Conservation (phyloP, 2,888 invertebrate genomes). For the Hirudinaria manillensis region DNA sequence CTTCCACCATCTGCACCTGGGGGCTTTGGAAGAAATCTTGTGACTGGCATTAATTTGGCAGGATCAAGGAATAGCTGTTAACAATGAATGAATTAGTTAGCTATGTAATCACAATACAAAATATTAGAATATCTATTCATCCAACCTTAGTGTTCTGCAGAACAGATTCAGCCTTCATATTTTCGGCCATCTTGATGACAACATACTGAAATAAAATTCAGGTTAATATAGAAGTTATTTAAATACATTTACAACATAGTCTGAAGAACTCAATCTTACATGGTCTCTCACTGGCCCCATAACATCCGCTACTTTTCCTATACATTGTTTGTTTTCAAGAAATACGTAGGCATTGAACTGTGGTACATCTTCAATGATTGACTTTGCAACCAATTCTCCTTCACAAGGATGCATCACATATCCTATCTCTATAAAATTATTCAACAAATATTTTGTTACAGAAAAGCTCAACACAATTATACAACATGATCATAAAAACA, state of each 20-base stretch:
- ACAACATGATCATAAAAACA: too few relatives aligned
- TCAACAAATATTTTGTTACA: too few relatives aligned
- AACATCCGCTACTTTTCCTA: conserved; percentile 3
- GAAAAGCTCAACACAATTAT: too few relatives aligned
- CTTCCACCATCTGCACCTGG: neutral
- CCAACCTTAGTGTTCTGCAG: neutral
- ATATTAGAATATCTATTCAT: too few relatives aligned
- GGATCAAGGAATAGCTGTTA: conserved; percentile 11
- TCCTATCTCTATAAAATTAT: neutral
- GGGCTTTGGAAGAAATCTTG: neutral
- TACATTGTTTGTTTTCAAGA: conserved; percentile 9
- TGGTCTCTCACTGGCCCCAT: neutral
- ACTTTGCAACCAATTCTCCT: neutral
- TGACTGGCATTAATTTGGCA: conserved; percentile 2
- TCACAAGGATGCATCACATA: neutral
- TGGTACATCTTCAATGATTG: neutral
- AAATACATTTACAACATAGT: neutral
- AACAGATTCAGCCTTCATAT: neutral
- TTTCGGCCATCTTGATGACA: conserved; percentile 1
- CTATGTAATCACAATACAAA: neutral
- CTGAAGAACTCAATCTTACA: neutral
- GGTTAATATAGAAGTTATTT: neutral
- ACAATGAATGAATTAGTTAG: neutral
- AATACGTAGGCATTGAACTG: neutral
- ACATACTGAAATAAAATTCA: conserved; percentile 4